These are phyloP conservation scores for Grus americana DNA, from an alignment of 2,113 vertebrate genomes.

Conservation along the genomic window DNA sequence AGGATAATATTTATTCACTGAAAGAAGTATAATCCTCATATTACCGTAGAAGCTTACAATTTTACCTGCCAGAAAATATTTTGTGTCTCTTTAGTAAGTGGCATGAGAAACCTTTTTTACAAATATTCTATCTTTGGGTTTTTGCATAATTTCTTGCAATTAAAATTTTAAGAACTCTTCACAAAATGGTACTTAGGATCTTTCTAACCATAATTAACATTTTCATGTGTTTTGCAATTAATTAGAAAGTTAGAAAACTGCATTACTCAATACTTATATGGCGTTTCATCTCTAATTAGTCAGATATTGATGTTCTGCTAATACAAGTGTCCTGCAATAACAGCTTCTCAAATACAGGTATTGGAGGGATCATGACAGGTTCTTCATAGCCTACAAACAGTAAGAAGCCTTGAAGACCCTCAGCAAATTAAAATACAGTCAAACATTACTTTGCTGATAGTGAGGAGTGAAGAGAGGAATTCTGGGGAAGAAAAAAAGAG, in stretches of 20 bases:
- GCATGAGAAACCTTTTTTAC: background rate
- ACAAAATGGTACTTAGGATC: conserved; percentile 25
- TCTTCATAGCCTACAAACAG: background rate
- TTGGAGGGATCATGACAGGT: background rate
- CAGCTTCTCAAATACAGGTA: background rate
- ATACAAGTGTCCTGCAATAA: background rate
- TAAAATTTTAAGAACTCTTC: conserved; percentile 43
- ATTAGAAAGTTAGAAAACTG: conserved; percentile 64
- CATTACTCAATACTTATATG: conserved; percentile 35
- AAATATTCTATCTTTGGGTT: background rate
- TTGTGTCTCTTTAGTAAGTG: background rate
- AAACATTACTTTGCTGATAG: background rate
- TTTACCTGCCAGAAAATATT: background rate
- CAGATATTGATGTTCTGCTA: conserved; percentile 28
- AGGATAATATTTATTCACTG: background rate
- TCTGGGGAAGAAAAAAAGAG: background rate
- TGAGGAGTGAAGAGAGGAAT: background rate
- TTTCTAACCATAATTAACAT: conserved; percentile 54
- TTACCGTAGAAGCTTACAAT: background rate
- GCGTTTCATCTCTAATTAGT: conserved; percentile 59
- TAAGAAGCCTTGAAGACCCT: background rate
- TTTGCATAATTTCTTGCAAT: conserved; percentile 38
- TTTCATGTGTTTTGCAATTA: conserved; percentile 61
- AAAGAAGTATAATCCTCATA: background rate
- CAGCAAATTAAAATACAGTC: background rate